Percentiles rank a stretch among this genome's conserved stretches.
phyloP scores from a whole-genome alignment of 2,113 vertebrate genomes.

The Octodon degus region DNA sequence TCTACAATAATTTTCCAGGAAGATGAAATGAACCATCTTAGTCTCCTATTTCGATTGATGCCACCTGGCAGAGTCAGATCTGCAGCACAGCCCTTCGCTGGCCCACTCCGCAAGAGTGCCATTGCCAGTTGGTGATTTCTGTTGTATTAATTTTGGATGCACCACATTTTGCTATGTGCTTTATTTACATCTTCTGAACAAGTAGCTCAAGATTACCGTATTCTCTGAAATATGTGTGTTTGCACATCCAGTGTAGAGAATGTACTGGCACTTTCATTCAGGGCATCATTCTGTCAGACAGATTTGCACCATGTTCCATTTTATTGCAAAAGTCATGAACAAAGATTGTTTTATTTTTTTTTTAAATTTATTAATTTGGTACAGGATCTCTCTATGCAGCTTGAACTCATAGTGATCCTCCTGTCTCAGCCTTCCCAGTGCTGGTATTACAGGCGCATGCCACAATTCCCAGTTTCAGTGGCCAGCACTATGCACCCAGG shows the following conservation, averaged over 20 bases:
- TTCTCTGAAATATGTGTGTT: neutral
- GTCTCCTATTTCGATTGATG: neutral
- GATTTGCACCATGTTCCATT: neutral
- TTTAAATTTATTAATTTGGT: too few species aligned
- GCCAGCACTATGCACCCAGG: too few species aligned
- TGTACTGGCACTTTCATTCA: neutral
- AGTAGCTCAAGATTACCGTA: neutral
- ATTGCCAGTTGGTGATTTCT: neutral
- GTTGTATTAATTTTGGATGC: neutral
- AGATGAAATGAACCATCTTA: slow-evolving; percentile 31
- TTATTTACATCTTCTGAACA: slow-evolving; percentile 53
- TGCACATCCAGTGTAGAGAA: neutral
- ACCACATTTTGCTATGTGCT: neutral
- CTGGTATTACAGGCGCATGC: too few species aligned
- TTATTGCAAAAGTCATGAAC: neutral
- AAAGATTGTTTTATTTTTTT: neutral
- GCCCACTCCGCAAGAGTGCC: neutral
- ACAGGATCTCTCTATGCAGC: too few species aligned
- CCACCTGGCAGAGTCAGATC: neutral
- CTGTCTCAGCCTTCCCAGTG: too few species aligned
- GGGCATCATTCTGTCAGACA: neutral
- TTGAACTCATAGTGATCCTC: too few species aligned
- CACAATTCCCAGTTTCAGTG: too few species aligned
- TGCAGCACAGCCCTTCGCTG: neutral
- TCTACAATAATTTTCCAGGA: slow-evolving; percentile 35